These are phyloP conservation scores for Nasonia oneida DNA, from an alignment of 2,888 invertebrate species.

Conservation along the genomic window DNA sequence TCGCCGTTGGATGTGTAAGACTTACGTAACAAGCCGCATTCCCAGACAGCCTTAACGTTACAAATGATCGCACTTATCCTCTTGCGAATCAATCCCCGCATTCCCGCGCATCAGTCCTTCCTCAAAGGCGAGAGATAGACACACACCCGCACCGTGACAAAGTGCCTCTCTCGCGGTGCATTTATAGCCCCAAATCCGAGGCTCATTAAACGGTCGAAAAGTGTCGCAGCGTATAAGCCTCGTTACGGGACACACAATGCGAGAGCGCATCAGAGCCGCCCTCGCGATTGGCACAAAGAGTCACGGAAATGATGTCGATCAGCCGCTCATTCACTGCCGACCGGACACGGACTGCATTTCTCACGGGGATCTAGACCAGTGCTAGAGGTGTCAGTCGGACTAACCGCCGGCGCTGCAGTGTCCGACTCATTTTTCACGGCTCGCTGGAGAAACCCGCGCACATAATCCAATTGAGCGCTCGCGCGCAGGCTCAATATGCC, in stretches of 20 bases:
- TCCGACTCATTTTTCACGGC: slow-evolving; percentile 49
- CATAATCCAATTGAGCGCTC: slow-evolving; percentile 65
- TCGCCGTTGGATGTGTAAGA: background rate
- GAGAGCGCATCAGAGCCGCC: background rate
- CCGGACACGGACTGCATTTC: slow-evolving; percentile 34
- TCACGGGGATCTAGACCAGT: slow-evolving; percentile 53
- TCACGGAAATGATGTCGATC: slow-evolving; percentile 43
- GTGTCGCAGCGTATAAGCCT: background rate
- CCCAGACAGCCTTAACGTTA: background rate
- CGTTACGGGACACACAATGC: background rate
- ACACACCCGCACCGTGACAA: slow-evolving; percentile 10
- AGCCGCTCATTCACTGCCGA: background rate
- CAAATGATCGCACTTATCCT: slow-evolving; percentile 38
- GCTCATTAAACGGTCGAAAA: slow-evolving; percentile 29
- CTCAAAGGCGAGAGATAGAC: background rate
- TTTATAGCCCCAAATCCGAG: background rate
- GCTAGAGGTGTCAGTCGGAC: slow-evolving; percentile 5
- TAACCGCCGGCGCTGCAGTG: background rate
- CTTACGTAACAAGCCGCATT: background rate
- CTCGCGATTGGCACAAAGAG: slow-evolving; percentile 31
- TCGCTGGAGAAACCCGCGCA: slow-evolving; percentile 30
- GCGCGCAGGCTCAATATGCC: slow-evolving; percentile 51
- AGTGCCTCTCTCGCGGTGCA: background rate
- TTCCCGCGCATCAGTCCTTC: background rate
- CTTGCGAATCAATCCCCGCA: slow-evolving; percentile 43